Base-by-base conservation (phyloP, 1,140 invertebrate species). In the Araneus ventricosus region DNA sequence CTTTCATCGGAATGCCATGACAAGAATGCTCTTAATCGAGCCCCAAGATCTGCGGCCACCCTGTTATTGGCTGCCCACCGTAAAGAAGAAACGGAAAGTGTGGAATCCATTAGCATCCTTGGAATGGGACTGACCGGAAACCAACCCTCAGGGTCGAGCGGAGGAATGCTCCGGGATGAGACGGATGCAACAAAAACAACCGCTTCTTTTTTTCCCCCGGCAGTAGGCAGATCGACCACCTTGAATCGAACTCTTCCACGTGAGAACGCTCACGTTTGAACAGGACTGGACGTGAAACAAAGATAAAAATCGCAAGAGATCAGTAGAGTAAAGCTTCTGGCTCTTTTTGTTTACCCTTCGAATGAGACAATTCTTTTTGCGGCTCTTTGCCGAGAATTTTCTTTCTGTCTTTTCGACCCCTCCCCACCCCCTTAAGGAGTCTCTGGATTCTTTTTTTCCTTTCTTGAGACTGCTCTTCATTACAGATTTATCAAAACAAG, bases 61-160 rank as follows among this genome's bases (percentile, higher is more conserved):
- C 70, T 63, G 59, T 63, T 63, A 63, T 63, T 63, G 59, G 59
- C 20, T 63, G 17, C 30, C 70, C 30, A 75, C 70, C 27, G 10
- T 30, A 14, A 75, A 52, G 45, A 52, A 52, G 45, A 37, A 75
- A 37, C 70, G 70, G 70, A 75, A 75, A 75, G 10, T 27, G 70
- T 75, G 70, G 30, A 75, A 67, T 67, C 63, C 63, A 67, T 67
- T 67, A n/a, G 70, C 70, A 75, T 75, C 27, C 17, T 37, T 22
- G 70, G 70, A 75, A 75, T 75, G 70, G 30, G 30, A 17, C 30
- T 75, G 70, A 75, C 70, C 70, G 70, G 70, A 75, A 75, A 30
- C 30, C 30, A 75, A 34, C 67, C 67, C 67, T 75, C 67, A 34
- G 67, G 67, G 67, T 75, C 67, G 30, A 75, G 67, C 67, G 30